Conservation (phyloP, 2,113 vertebrate genomes). For the Sinocyclocheilus rhinocerous region DNA sequence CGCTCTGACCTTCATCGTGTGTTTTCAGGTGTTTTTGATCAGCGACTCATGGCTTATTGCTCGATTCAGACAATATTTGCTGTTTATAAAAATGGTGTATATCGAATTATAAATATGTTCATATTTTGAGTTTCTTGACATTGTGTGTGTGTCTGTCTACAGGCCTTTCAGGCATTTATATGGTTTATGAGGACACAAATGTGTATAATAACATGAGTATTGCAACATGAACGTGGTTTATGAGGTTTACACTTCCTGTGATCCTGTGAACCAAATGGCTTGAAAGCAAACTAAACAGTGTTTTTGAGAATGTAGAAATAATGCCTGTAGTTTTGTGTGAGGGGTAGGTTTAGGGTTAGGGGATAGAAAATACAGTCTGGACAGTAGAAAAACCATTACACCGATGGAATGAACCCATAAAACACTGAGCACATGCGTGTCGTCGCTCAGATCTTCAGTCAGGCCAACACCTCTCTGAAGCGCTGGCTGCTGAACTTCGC, state of each 20-base stretch:
- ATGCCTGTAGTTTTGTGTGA: background rate
- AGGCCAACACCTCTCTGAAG: constrained; percentile 90
- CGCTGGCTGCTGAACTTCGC: constrained; percentile 94
- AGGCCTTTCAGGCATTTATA: no score
- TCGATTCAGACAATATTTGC: background rate
- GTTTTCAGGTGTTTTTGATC: no score
- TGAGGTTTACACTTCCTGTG: background rate
- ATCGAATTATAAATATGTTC: no score
- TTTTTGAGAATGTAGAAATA: background rate
- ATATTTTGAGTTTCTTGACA: no score
- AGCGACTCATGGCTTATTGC: no score
- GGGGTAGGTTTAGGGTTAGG: no score
- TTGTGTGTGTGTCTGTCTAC: no score
- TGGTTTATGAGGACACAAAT: no score
- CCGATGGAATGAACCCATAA: no score
- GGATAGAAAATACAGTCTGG: background rate
- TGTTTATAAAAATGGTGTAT: background rate
- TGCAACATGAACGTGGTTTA: no score
- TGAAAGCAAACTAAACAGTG: background rate
- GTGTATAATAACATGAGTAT: no score
- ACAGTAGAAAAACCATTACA: background rate
- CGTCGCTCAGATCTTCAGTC: constrained; percentile 85
- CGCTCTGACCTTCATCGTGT: no score
- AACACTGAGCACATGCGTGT: background rate
- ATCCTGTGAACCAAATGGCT: background rate